Base-by-base conservation (phyloP, 2,113 vertebrate species). In the Larimichthys crocea region DNA sequence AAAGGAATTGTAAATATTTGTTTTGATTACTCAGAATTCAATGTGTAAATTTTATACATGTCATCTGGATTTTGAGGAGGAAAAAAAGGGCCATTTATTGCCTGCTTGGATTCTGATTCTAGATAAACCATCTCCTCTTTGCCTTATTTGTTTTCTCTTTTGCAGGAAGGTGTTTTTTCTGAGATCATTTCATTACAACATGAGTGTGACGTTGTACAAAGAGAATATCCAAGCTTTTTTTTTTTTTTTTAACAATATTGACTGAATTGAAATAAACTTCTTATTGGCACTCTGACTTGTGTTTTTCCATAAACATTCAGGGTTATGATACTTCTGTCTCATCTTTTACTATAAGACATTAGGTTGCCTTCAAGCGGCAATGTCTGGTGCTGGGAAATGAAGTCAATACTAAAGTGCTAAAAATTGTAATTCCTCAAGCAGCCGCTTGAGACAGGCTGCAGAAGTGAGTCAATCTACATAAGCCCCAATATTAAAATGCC, bases 1-100 rank as follows among this genome's bases (percentile, higher is more conserved):
- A 71, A 77, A 82, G 72, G 84, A 94, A 80, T 89, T 94, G 91
- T 94, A 93, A 87, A 94, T 94, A 94, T 91, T 84, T 85, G 64
- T 91, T 92, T 86, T 90, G 85, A 87, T 85, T 69, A 63, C 83
- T 92, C 78, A 74, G 64, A 88, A 76, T 89, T 89, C 71, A 84
- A 35, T 71, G 56, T 94, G 90, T 92, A 89, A 67, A 88, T 92
- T 92, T 86, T 85, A 76, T 89, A 91, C 91, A 85, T 87, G 82
- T 83, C 78, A 74, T 82, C 82, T 64, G 72, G 83, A 85, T 85
- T 89, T 87, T 59, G 80, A 79, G 74, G 74, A 75, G 80, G 77
- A 67, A 71, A 75, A 75, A 55, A 72, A 11, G 46, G 76, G 84
- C 74, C 46, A 60, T 66, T 74, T 76, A 16, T 80, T 4, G 22